Evolutionary conservation across 2,113 vertebrate genomes (phyloP), one percentile per base, ranked within the genome.

Genomic region (Ciconia maguari): DNA sequence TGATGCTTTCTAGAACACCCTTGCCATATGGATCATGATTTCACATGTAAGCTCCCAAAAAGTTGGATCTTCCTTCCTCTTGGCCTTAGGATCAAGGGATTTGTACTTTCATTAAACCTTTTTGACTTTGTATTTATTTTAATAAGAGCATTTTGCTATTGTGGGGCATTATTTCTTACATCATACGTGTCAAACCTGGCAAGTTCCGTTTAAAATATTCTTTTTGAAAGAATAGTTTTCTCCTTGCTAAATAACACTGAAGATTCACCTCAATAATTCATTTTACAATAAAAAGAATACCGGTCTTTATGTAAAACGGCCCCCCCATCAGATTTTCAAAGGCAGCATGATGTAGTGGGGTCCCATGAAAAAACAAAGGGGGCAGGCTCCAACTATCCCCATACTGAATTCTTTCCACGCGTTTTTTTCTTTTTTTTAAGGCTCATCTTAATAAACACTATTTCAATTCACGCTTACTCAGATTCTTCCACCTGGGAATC

Each of bases 231-330:
- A 71, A 12, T 0, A 24, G 6, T 6, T 93, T 38, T 9, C 7
- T 44, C 10, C 54, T 52, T 60, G 49, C 32, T 49, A n/a, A 83
- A 34, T 44, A 78, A 42, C 24, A 58, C 42, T 2, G 9, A 69
- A 34, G 48, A 34, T 20, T 30, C 65, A 62, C n/a, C 48, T 48
- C 29, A 32, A 4, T 8, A 44, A 13, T 34, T 60, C 10, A 16
- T 48, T 32, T 60, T 58, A 46, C 55, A 41, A 16, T 16, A 5
- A 34, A 76, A 44, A 4, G 52, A 82, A 48, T 15, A 7, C 34
- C 7, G 25, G 9, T 17, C 54, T 80, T 13, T 1, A 1, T 17
- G 42, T 2, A 22, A 26, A 76, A 51, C 0, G 6, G 10, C 3
- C 10, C 11, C 38, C 24, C 16, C 0, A 7, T 12, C 1, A 12